These are phyloP conservation scores for Spatula versicolor DNA, from an alignment of 2,797 vertebrate genomes.

Conservation along the genomic window DNA sequence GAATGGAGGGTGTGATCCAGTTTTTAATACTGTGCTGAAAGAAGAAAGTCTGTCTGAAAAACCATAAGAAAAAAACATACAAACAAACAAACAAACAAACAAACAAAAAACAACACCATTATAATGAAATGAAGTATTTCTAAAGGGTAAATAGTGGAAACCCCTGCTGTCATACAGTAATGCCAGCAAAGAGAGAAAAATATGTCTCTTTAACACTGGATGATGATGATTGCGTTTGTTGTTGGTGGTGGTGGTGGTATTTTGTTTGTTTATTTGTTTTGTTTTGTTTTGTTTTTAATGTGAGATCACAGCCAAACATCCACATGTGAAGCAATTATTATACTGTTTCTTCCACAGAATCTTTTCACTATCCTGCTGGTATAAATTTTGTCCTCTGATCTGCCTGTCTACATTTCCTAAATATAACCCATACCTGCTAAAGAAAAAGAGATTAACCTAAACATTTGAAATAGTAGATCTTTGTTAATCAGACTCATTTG, in stretches of 20 bases:
- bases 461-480: not conserved
- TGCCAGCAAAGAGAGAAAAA: not conserved
- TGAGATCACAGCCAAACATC: not conserved
- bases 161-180: not conserved
- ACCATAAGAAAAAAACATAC: not conserved
- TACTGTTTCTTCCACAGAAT: not conserved
- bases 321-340: not conserved
- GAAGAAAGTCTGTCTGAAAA: not conserved
- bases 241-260: too few relatives aligned
- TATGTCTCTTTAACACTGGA: not conserved
- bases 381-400: not conserved
- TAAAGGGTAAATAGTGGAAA: accelerated
- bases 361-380: not conserved
- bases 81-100: too few relatives aligned
- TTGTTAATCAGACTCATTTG: not conserved
- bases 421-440: not conserved
- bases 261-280: too few relatives aligned
- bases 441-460: not conserved
- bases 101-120: not conserved
- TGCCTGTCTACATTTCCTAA: not conserved
- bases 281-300: not conserved
- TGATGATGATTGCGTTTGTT: not conserved
- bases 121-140: not conserved
- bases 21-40: not conserved
- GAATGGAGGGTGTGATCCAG: not conserved